Evolutionary conservation across 1,140 invertebrate species (phyloP), one percentile per base, ranked within the genome.

Genomic region (Ceratina australensis): DNA sequence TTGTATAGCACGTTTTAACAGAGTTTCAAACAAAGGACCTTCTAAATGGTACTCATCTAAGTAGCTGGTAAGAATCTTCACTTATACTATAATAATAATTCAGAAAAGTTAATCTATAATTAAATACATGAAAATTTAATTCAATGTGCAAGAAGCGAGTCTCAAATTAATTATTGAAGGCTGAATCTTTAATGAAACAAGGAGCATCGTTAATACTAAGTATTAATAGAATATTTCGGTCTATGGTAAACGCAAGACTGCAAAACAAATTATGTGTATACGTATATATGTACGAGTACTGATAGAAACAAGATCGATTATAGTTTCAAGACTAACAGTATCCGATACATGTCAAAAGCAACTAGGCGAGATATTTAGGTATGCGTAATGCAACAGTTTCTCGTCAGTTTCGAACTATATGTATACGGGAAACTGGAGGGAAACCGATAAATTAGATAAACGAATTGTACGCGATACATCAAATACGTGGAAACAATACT

Each of bases 361-460:
- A 22, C 1, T 42, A 16, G 16, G 42, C 3, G 63, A 65, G 42
- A 65, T 24, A 20, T 65, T 65, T 24, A 49, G 20, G 20, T 49
- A 65, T 65, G 16, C 42, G 24, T 65, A 49, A 65, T 49, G 20
- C 42, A 65, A 65, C 20, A 65, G 64, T 49, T 49, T 22, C 16
- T 49, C 64, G 15, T 49, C 42, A 4, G 15, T 24, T 65, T 18
- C 22, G 2, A 65, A 65, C 42, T 65, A 65, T 12, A 42, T 42
- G 33, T 12, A 42, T 42, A 10, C 33, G 10, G 33, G 3, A 10
- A 42, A 42, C 33, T 42, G 10, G 7, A 49, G 64, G 42, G 49
- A 65, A 65, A 65, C 33, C 20, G 49, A 65, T 65, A 22, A 24
- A 3, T 65, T 65, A n/a, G 22, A 49, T 49, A 65, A 65, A 49